Conservation (phyloP, 1,140 invertebrate genomes). For the Papilio dardanus region DNA sequence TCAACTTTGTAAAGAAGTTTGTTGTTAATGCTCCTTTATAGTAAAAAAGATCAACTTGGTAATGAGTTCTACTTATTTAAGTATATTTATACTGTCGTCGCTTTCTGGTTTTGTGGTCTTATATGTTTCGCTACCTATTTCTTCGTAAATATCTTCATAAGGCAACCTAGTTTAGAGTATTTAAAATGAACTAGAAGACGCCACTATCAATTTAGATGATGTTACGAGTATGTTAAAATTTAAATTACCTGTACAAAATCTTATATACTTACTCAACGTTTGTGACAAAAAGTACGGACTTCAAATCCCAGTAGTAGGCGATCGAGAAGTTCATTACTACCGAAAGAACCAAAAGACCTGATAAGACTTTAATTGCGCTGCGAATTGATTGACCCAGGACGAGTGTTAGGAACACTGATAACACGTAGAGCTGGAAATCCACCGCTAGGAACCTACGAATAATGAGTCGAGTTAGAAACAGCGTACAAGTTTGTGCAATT, state of each 20-base stretch:
- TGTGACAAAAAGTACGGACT: conserved; percentile 51
- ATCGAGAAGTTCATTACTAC: conserved; percentile 45
- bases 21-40: not conserved
- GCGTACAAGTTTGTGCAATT: no score
- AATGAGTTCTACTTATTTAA: no score
- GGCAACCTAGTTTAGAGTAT: no score
- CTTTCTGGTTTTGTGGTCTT: no score
- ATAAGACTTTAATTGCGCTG: conserved; percentile 44
- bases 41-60: not conserved
- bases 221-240: not conserved
- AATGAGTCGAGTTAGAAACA: not conserved
- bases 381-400: conserved; percentile 35
- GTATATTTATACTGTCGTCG: no score
- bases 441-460: conserved; percentile 72
- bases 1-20: not conserved
- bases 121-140: no score
- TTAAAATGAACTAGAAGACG: not conserved
- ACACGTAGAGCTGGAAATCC: conserved; percentile 74
- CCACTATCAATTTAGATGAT: not conserved
- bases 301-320: conserved; percentile 50
- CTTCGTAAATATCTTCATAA: no score
- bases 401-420: conserved; percentile 43
- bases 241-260: not conserved
- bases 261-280: conserved; percentile 56
- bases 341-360: conserved; percentile 39